Percentiles rank a stretch among this genome's conserved stretches.
Evolutionary conservation across 2,797 vertebrate species (phyloP).

Genomic region (Molossus alvarezi): DNA sequence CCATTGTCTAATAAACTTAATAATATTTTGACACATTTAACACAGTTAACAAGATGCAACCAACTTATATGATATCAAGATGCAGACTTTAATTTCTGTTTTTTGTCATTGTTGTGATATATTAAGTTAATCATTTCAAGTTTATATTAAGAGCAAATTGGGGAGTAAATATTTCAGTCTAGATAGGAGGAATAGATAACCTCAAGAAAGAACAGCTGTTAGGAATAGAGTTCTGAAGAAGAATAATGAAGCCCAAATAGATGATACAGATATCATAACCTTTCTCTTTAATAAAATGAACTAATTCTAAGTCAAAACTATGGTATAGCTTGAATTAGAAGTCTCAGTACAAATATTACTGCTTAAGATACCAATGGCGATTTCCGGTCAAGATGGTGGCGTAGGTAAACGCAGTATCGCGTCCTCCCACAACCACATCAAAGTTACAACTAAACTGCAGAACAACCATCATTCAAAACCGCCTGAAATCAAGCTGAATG

Average conservation of each 20-base stretch:
- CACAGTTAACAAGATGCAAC: background rate
- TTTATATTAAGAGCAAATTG: conserved; percentile 23
- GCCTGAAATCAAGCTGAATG: no score
- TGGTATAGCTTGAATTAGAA: conserved; percentile 9
- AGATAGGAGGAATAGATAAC: background rate
- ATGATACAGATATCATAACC: background rate
- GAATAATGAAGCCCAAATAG: background rate
- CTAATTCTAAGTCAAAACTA: conserved; percentile 61
- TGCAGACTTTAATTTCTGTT: conserved; percentile 20
- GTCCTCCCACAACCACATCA: no score
- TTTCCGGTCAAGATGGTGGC: background rate
- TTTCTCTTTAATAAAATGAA: background rate
- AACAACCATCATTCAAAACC: no score
- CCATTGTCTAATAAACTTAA: conserved; percentile 51
- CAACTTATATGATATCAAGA: conserved; percentile 20
- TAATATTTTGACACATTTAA: conserved; percentile 35
- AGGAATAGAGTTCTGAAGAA: background rate
- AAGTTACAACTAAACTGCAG: no score
- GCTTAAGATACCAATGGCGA: background rate
- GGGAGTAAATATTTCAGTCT: conserved; percentile 13
- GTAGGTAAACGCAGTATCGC: no score
- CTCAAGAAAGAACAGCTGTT: background rate
- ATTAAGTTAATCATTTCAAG: conserved; percentile 31
- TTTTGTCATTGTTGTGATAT: background rate
- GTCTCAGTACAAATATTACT: background rate